Base-by-base conservation (phyloP, 2,113 vertebrate species). In the Antennarius striatus region DNA sequence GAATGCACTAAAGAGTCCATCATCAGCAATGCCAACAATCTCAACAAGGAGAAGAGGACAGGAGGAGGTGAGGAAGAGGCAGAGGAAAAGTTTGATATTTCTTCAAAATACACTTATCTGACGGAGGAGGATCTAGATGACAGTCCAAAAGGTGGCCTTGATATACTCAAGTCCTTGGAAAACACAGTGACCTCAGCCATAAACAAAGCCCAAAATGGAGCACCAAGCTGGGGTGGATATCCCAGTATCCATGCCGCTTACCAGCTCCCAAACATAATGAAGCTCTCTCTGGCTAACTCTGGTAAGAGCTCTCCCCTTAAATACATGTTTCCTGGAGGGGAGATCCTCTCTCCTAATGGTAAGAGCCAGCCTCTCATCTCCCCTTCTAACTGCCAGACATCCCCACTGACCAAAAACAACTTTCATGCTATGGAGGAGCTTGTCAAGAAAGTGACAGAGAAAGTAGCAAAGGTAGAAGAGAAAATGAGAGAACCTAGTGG, bases 181-280 rank as follows among this genome's bases (percentile, higher is more conserved):
- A 99, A 99, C 90, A 99, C 98, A 0, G 98, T 99, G 74, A 96
- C 97, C 0, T 99, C 97, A 4, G 97, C 97, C 67, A 99, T 99
- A 82, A 99, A 98, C 86, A 99, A 99, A 91, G 98, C 97, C 61
- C 97, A 99, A 92, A 99, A 99, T 46, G 97, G 97, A 64, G 96
- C 96, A 0, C 96, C 97, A 2, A 99, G 95, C 86, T 99, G 98
- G 98, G 97, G 98, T 50, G 98, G 98, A 73, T 99, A 99, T 78
- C 96, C 97, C 56, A 99, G 98, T 82, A 99, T 99, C 75, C 98
- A 99, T 3, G 98, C 98, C 13, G 98, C 98, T 73, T 99, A 99
- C 79, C 98, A 99, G 87, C 95, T 99, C 22, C 98, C 98, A 32
- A 98, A 97, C 76, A 99, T 99, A 89, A 99, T 99, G 98, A 99